phyloP scores from a whole-genome alignment of 2,113 vertebrate species.

The Aphyosemion australe region DNA sequence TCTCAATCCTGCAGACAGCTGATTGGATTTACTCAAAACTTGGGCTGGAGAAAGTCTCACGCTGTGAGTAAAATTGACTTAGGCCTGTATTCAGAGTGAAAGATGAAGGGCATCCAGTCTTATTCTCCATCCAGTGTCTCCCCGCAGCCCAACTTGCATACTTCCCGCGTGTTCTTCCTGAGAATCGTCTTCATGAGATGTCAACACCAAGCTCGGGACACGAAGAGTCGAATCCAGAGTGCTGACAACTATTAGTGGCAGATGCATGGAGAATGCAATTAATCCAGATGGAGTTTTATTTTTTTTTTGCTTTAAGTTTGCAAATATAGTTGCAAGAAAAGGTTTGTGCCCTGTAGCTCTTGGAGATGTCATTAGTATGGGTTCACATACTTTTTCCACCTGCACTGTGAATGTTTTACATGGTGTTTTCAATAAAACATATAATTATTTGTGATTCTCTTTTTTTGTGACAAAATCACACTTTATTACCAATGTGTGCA shows the following conservation, averaged over 20 bases:
- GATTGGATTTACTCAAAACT: constrained; percentile 80
- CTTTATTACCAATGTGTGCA: too few relatives aligned
- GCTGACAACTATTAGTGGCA: constrained; percentile 54
- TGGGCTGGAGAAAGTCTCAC: constrained; percentile 71
- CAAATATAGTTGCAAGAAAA: too few relatives aligned
- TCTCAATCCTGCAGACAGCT: constrained; percentile 73
- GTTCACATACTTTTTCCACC: too few relatives aligned
- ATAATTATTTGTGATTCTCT: too few relatives aligned
- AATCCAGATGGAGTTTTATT: constrained; percentile 28
- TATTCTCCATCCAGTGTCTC: constrained; percentile 70
- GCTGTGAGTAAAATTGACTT: constrained; percentile 80
- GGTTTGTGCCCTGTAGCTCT: too few relatives aligned
- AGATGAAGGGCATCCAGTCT: constrained; percentile 76
- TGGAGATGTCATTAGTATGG: too few relatives aligned
- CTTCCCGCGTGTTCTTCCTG: constrained; percentile 64
- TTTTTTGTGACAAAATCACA: too few relatives aligned
- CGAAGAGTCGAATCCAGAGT: constrained; percentile 40
- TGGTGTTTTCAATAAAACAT: too few relatives aligned
- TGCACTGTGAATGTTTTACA: too few relatives aligned
- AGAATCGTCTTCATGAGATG: constrained; percentile 65
- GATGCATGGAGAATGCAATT: constrained; percentile 21
- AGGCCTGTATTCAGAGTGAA: constrained; percentile 69
- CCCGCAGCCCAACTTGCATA: constrained; percentile 50
- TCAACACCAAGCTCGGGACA: constrained; percentile 55
- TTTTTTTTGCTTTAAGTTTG: constrained; percentile 5